phyloP scores from a whole-genome alignment of 2,888 invertebrate genomes.

The Bugulina stolonifera region DNA sequence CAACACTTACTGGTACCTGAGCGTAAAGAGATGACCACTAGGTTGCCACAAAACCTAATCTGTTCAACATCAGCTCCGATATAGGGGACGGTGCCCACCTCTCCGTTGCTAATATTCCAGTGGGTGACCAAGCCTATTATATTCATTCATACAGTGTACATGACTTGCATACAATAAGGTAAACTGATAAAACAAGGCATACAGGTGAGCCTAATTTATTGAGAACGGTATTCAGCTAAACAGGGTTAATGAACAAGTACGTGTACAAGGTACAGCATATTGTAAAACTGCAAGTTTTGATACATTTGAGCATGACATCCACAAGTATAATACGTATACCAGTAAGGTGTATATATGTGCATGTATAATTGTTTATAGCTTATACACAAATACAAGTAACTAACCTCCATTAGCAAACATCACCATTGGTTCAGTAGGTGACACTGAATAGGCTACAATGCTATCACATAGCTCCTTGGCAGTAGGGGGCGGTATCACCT shows the following conservation, averaged over 20 bases:
- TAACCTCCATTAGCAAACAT: not conserved
- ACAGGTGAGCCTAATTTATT: too few species aligned
- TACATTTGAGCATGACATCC: too few species aligned
- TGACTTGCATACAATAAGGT: too few species aligned
- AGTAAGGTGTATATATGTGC: too few species aligned
- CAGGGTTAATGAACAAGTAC: too few species aligned
- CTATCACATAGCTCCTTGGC: constrained; percentile 8
- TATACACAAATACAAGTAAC: not conserved
- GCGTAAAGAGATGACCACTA: not conserved
- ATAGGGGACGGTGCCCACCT: not conserved
- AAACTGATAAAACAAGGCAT: too few species aligned
- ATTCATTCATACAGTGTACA: too few species aligned
- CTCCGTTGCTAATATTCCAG: not conserved
- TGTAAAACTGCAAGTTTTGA: too few species aligned
- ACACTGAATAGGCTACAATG: not conserved
- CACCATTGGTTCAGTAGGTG: not conserved
- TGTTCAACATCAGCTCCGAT: not conserved
- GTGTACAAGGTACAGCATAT: too few species aligned
- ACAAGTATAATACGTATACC: too few species aligned
- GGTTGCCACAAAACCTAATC: not conserved
- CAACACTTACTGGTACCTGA: constrained; percentile 24
- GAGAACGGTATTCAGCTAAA: too few species aligned
- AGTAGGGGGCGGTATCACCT: not conserved
- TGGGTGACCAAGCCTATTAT: not conserved
- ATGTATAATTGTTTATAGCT: too few species aligned